Evolutionary conservation across 2,797 vertebrate species (phyloP).

Genomic region (Gymnothorax reevesii): DNA sequence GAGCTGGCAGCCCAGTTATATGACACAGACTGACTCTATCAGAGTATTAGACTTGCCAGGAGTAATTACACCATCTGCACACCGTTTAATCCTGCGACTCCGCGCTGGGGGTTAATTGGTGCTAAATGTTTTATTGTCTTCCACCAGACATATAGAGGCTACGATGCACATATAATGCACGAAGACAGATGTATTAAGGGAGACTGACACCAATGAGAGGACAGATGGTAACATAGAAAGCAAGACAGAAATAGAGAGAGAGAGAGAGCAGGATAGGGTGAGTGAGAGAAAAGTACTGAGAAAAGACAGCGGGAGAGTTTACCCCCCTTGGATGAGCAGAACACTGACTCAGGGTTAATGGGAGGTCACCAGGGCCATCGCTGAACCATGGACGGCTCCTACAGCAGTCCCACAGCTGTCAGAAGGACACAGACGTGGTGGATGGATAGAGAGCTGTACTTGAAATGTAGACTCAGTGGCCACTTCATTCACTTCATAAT

Average conservation of each 20-base stretch:
- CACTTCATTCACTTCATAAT: too few species aligned
- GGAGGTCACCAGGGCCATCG: not conserved
- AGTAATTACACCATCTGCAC: not conserved
- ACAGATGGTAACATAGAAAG: not conserved
- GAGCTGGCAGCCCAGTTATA: not conserved
- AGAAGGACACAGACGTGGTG: not conserved
- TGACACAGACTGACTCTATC: not conserved
- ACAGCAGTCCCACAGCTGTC: not conserved
- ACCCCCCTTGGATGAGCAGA: not conserved
- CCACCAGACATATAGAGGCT: not conserved
- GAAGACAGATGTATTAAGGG: conserved; percentile 32
- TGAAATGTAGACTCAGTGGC: too few species aligned
- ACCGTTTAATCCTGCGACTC: not conserved
- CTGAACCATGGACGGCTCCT: not conserved
- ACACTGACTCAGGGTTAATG: conserved; percentile 1
- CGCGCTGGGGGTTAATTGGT: not conserved
- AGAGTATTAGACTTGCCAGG: not conserved
- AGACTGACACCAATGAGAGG: conserved; percentile 29
- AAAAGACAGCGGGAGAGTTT: conserved; percentile 1
- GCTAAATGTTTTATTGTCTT: conserved; percentile 2
- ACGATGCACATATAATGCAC: not conserved
- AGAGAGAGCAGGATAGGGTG: not conserved
- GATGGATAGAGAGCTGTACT: not conserved
- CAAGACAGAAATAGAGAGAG: not conserved
- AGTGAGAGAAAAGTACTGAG: not conserved